Percentiles rank a stretch among this genome's conserved stretches.
phyloP scores from a whole-genome alignment of 2,888 invertebrate species.

The Monopis laevigella region DNA sequence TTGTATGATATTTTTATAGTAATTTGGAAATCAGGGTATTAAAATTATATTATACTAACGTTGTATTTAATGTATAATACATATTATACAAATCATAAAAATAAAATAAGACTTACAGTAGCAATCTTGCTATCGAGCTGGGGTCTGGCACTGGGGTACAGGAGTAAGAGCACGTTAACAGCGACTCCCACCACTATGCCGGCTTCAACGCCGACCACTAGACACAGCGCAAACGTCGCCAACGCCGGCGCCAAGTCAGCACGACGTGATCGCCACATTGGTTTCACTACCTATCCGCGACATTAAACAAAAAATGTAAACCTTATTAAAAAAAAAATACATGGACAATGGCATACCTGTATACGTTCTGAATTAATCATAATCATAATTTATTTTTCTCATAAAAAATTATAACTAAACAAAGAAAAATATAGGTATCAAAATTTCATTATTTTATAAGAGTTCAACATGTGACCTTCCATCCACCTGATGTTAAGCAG shows the following conservation, averaged over 20 bases:
- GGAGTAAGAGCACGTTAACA: constrained; percentile 78
- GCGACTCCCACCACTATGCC: constrained; percentile 86
- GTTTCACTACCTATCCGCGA: constrained; percentile 81
- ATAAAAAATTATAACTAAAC: neutral
- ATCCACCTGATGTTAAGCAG: too few species aligned
- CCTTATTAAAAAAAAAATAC: neutral
- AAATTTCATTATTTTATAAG: too few species aligned
- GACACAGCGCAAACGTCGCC: constrained; percentile 84
- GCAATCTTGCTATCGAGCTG: constrained; percentile 77
- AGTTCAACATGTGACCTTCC: too few species aligned
- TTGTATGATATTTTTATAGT: too few species aligned
- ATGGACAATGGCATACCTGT: neutral
- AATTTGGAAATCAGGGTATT: too few species aligned
- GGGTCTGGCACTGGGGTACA: constrained; percentile 85
- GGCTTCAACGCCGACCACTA: constrained; percentile 84
- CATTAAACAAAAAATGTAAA: too few species aligned
- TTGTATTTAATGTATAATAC: too few species aligned
- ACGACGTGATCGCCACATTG: constrained; percentile 85
- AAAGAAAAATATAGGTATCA: neutral
- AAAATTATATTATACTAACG: too few species aligned
- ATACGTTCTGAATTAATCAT: neutral
- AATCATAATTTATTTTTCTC: neutral
- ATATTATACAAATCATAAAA: too few species aligned
- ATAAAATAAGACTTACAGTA: constrained; percentile 64
- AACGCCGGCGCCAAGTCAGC: constrained; percentile 83